Conservation (phyloP, 2,888 invertebrate species). For the Conops quadrifasciatus region DNA sequence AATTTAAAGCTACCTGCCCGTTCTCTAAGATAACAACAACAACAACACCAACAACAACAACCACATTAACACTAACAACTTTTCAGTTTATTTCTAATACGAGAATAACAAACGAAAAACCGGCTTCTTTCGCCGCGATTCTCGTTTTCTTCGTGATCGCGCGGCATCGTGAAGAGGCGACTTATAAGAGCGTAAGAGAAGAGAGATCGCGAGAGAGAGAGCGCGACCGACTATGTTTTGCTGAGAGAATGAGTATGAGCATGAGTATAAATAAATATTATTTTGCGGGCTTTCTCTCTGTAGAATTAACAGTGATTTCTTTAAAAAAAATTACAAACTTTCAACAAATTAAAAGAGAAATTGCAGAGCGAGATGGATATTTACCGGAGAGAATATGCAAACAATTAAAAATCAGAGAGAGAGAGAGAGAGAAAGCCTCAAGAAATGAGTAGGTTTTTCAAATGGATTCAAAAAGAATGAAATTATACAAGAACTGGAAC, state of each 20-base stretch:
- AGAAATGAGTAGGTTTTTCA: too few relatives aligned
- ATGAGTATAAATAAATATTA: neutral
- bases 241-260: neutral
- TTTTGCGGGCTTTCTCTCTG: too few relatives aligned
- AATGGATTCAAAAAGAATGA: too few relatives aligned
- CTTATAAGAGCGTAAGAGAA: neutral
- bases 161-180: neutral
- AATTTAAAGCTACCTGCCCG: neutral
- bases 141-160: constrained; percentile 6
- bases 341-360: too few relatives aligned
- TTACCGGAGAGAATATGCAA: neutral
- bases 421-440: neutral
- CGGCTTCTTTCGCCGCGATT: constrained; percentile 36
- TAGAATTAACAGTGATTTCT: too few relatives aligned
- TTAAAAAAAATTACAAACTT: too few relatives aligned
- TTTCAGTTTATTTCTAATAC: too few relatives aligned
- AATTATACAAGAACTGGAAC: too few relatives aligned
- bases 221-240: too few relatives aligned
- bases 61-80: neutral
- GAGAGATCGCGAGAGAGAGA: neutral
- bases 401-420: neutral
- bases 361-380: too few relatives aligned
- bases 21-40: constrained; percentile 18
- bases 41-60: constrained; percentile 28
- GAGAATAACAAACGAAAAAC: constrained; percentile 22